Percentiles rank a stretch among this genome's conserved stretches.
Conservation (phyloP, 2,888 invertebrate genomes). For the Sussaba pulchella region DNA sequence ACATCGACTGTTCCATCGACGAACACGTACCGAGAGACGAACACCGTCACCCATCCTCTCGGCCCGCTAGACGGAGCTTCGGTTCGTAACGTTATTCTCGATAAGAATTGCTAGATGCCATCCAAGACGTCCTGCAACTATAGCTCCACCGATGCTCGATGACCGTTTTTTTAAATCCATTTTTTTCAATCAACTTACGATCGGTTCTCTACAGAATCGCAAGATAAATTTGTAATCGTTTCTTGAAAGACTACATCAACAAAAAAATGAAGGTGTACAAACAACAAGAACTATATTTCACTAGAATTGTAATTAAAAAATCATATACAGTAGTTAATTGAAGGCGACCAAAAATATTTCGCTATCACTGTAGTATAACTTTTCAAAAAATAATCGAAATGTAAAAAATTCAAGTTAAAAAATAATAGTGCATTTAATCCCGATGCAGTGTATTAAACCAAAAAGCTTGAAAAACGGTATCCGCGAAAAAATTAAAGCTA, state of each 20-base stretch:
- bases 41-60: conserved; percentile 26
- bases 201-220: background rate
- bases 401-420: too few relatives aligned
- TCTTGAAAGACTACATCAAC: background rate
- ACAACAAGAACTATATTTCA: too few relatives aligned
- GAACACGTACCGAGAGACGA: conserved; percentile 46
- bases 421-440: conserved; percentile 8
- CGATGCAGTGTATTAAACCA: background rate
- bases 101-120: conserved; percentile 68
- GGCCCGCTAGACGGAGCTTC: conserved; percentile 10
- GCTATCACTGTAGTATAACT: too few relatives aligned
- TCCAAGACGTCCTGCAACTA: conserved; percentile 54
- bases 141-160: conserved; percentile 12
- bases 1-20: conserved; percentile 56
- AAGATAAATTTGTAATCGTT: conserved; percentile 11
- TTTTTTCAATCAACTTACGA: conserved; percentile 8
- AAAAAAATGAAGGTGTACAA: too few relatives aligned
- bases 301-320: too few relatives aligned
- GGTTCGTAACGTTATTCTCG: conserved; percentile 71
- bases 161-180: conserved; percentile 23
- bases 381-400: too few relatives aligned
- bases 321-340: too few relatives aligned
- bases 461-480: background rate
- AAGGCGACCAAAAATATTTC: too few relatives aligned
- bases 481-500: too few relatives aligned